Percentiles rank a stretch among this genome's conserved stretches.
These are phyloP conservation scores for Drosophila kurseongensis DNA, from an alignment of 1,140 invertebrate genomes.

Conservation along the genomic window DNA sequence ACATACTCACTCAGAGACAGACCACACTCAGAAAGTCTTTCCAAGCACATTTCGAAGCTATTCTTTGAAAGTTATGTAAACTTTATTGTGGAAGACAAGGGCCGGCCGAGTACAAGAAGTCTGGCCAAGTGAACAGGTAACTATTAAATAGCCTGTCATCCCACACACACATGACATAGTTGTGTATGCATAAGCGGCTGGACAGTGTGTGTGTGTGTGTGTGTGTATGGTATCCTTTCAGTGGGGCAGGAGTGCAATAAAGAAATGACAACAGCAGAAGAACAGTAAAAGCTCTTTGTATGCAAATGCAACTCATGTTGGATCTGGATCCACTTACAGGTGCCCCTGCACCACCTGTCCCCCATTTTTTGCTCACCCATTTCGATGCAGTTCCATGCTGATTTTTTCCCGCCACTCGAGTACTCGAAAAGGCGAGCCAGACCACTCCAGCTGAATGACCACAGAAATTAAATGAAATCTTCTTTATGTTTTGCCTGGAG, in stretches of 20 bases:
- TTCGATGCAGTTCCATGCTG: conserved; percentile 36
- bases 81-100: conserved; percentile 37
- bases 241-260: conserved; percentile 42
- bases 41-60: conserved; percentile 28
- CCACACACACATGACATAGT: conserved; percentile 16
- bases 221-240: conserved; percentile 14
- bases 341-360: conserved; percentile 29
- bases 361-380: neutral
- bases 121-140: conserved; percentile 43
- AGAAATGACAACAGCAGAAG: conserved; percentile 53
- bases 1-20: conserved; percentile 5
- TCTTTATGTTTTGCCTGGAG: conserved; percentile 40
- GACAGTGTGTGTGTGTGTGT: conserved; percentile 4
- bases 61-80: conserved; percentile 37
- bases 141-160: conserved; percentile 54
- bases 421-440: conserved; percentile 66
- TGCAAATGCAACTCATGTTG: conserved; percentile 65
- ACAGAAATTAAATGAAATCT: conserved; percentile 78
- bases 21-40: conserved; percentile 11
- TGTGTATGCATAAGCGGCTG: conserved; percentile 28
- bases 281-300: conserved; percentile 68
- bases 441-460: conserved; percentile 74
- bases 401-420: conserved; percentile 56
- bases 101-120: conserved; percentile 2
- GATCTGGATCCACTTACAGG: conserved; percentile 62